Evolutionary conservation across 2,113 vertebrate genomes (phyloP).

Genomic region (Pimephales promelas): DNA sequence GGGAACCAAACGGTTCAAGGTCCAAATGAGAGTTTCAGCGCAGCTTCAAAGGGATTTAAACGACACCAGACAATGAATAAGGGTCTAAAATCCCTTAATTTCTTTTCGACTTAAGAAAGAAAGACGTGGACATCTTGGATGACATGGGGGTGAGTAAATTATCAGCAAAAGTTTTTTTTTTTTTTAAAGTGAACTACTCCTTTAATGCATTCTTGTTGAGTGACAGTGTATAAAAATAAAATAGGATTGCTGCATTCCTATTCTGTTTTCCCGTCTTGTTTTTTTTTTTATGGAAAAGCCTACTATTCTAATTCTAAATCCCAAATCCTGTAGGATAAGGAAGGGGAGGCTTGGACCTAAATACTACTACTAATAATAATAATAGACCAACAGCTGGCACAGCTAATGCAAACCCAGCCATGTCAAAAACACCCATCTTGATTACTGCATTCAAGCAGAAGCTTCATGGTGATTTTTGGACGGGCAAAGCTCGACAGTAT

Average conservation of each 20-base stretch:
- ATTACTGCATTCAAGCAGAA: constrained; percentile 20
- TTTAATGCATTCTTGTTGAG: neutral
- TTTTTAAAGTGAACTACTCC: too few species aligned
- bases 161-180: too few species aligned
- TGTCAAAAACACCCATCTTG: constrained; percentile 26
- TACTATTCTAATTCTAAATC: constrained; percentile 37
- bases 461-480: constrained; percentile 4
- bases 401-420: constrained; percentile 11
- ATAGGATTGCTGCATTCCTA: neutral
- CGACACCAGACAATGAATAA: too few species aligned
- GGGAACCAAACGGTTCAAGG: too few species aligned
- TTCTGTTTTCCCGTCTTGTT: neutral
- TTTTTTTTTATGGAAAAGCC: neutral
- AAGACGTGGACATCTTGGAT: too few species aligned
- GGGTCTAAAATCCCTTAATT: too few species aligned
- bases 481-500: constrained; percentile 3
- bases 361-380: constrained; percentile 5
- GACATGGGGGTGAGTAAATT: too few species aligned
- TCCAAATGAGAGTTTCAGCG: too few species aligned
- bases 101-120: too few species aligned
- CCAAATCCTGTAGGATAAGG: constrained; percentile 34
- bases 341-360: neutral
- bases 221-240: neutral
- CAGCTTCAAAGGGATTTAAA: too few species aligned
- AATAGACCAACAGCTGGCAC: constrained; percentile 34